phyloP scores from a whole-genome alignment of 1,140 invertebrate species.

The Cephus cinctus region DNA sequence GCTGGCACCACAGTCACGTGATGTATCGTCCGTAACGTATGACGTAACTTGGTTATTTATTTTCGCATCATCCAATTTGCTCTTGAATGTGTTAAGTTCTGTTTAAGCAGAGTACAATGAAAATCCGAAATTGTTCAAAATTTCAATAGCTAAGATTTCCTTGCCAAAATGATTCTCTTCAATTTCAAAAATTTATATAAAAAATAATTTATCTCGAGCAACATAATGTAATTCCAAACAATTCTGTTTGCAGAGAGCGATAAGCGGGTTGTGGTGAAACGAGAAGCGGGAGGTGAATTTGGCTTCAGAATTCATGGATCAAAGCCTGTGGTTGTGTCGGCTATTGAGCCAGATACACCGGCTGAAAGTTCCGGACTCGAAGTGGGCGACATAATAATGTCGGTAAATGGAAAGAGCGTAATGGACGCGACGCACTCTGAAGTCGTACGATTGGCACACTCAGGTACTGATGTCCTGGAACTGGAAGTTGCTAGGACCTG shows the following conservation, averaged over 20 bases:
- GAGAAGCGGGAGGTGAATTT: conserved; percentile 82
- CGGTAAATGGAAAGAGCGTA: conserved; percentile 84
- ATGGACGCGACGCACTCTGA: conserved; percentile 91
- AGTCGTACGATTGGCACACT: conserved; percentile 90
- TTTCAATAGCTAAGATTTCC: no score
- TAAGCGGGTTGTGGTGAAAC: conserved; percentile 78
- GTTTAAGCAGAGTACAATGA: no score
- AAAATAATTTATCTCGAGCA: conserved; percentile 3
- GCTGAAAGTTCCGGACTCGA: conserved; percentile 88
- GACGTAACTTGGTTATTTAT: no score
- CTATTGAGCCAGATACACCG: conserved; percentile 88
- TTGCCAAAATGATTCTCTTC: no score
- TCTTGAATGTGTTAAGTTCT: no score
- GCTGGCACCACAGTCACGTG: no score
- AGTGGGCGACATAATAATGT: conserved; percentile 92
- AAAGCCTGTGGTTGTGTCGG: conserved; percentile 92
- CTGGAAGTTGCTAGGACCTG: conserved; percentile 86
- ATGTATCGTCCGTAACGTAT: no score
- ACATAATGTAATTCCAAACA: no score
- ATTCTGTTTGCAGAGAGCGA: conserved; percentile 81
- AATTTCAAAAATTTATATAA: no score
- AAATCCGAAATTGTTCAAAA: no score
- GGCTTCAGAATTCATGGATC: conserved; percentile 95
- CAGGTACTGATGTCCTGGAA: conserved; percentile 80
- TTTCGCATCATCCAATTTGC: no score